Evolutionary conservation across 1,140 invertebrate genomes (phyloP).

Genomic region (Orius laevigatus): DNA sequence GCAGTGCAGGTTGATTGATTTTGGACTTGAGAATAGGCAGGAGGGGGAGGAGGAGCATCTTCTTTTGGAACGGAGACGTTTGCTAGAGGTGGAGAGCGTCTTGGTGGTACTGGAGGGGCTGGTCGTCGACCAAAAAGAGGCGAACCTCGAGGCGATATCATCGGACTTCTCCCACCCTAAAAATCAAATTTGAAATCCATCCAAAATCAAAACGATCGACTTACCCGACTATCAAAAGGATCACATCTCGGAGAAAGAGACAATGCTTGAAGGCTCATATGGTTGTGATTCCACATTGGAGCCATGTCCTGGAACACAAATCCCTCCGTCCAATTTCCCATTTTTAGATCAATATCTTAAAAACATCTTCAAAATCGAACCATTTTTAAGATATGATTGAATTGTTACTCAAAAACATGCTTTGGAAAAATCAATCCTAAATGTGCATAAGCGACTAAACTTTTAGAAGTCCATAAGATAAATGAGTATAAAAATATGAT

Average conservation of each 20-base stretch:
- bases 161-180: conserved; percentile 32
- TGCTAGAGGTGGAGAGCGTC: conserved; percentile 12
- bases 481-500: too few species aligned
- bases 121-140: conserved; percentile 24
- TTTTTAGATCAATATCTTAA: too few species aligned
- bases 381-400: too few species aligned
- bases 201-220: conserved; percentile 16
- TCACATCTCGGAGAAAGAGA: conserved; percentile 34
- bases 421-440: too few species aligned
- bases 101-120: conserved; percentile 14
- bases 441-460: too few species aligned
- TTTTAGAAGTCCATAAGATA: too few species aligned
- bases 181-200: conserved; percentile 5
- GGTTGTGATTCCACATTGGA: conserved; percentile 29
- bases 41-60: conserved; percentile 30
- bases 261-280: conserved; percentile 35
- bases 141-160: conserved; percentile 36
- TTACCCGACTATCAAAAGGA: conserved; percentile 29
- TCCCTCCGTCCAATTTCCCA: too few species aligned
- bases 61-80: conserved; percentile 31
- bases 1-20: too few species aligned
- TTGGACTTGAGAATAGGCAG: conserved; percentile 8
- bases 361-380: too few species aligned
- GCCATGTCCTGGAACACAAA: conserved; percentile 16
- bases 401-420: too few species aligned